Conservation (phyloP, 2,797 vertebrate genomes). For the Okamejei kenojei region DNA sequence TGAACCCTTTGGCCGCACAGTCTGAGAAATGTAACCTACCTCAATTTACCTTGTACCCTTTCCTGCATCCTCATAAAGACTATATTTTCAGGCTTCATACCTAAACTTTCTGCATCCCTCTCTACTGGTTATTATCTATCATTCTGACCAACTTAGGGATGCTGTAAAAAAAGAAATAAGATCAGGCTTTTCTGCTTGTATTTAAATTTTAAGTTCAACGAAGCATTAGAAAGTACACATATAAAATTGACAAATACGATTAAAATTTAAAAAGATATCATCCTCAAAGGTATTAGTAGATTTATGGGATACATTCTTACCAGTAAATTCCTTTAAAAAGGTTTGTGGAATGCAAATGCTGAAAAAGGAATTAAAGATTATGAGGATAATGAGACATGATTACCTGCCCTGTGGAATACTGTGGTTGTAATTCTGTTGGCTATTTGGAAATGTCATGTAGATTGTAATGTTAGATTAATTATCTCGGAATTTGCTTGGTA, state of each 20-base stretch:
- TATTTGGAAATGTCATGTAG: slow-evolving; percentile 6
- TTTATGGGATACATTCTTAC: background rate
- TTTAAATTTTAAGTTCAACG: background rate
- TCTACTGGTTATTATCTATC: background rate
- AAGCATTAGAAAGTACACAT: background rate
- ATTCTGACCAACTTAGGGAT: background rate
- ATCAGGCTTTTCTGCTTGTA: background rate
- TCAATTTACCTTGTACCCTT: background rate
- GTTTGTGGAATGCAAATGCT: background rate
- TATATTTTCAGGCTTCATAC: background rate
- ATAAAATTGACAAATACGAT: background rate
- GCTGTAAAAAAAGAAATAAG: background rate
- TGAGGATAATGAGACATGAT: no score
- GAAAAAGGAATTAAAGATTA: background rate
- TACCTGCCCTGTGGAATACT: background rate
- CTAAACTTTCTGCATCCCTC: background rate
- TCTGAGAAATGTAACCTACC: background rate
- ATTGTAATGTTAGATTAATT: background rate
- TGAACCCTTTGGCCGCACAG: background rate
- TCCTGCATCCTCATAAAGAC: background rate
- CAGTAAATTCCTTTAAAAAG: background rate
- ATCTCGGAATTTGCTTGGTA: background rate
- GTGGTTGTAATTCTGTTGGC: background rate
- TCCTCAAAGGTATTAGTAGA: background rate
- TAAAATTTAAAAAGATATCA: background rate